These are phyloP conservation scores for Tringa solitaria DNA, from an alignment of 2,113 vertebrate genomes.

Conservation along the genomic window DNA sequence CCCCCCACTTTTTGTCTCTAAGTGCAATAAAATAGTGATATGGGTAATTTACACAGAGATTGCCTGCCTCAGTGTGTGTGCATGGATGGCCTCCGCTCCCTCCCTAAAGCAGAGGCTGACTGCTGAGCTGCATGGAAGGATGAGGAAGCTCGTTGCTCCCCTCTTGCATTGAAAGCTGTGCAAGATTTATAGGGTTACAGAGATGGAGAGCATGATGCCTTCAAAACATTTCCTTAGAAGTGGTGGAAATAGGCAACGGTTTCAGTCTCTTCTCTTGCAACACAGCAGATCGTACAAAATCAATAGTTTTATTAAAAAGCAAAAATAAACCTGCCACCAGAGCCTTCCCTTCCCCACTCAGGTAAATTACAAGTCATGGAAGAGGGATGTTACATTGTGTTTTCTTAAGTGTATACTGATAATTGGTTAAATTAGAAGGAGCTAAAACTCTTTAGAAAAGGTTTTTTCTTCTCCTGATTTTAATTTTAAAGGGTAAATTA, in stretches of 20 bases:
- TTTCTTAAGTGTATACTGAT: neutral
- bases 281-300: neutral
- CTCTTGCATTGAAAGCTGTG: neutral
- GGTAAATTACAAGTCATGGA: neutral
- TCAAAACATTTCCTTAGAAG: neutral
- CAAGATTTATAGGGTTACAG: neutral
- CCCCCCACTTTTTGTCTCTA: neutral
- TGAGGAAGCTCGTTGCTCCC: accelerated
- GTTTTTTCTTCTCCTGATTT: neutral
- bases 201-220: neutral
- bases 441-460: neutral
- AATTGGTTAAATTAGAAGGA: constrained; percentile 28
- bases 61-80: too few species aligned
- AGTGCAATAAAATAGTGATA: neutral
- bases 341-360: neutral
- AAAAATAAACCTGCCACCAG: neutral
- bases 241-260: neutral
- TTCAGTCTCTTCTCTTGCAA: neutral
- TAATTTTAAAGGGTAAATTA: constrained; percentile 31
- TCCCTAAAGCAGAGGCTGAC: neutral
- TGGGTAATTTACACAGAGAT: neutral
- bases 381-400: neutral
- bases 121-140: neutral
- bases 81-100: accelerated
- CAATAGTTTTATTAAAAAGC: neutral